phyloP scores from a whole-genome alignment of 2,797 vertebrate species.

The Callimico goeldii region DNA sequence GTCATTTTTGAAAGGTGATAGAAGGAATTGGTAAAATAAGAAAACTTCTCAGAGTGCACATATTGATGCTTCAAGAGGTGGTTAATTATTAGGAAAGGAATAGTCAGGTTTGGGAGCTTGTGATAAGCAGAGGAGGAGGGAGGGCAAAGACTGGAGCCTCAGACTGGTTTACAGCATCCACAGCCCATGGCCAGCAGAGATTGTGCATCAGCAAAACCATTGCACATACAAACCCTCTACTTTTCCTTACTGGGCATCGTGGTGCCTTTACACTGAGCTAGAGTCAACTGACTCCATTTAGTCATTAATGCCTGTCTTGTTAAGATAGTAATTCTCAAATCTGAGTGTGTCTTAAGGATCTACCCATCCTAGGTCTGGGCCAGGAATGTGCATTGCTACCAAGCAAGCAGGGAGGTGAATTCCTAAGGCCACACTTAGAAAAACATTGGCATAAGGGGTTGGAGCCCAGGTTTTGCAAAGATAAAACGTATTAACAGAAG shows the following conservation, averaged over 20 bases:
- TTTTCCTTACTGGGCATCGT: neutral
- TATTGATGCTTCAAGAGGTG: neutral
- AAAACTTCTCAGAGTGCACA: neutral
- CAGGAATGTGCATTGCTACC: neutral
- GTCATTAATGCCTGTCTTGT: neutral
- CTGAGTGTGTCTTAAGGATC: neutral
- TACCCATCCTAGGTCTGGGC: neutral
- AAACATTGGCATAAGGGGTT: neutral
- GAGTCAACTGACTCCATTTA: neutral
- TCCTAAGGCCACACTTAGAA: neutral
- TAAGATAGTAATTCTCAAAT: neutral
- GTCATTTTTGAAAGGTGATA: constrained; percentile 13
- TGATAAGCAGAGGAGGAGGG: neutral
- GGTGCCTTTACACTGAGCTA: neutral
- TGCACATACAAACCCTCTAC: neutral
- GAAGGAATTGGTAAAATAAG: constrained; percentile 18
- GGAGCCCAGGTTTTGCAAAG: neutral
- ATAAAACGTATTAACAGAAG: constrained; percentile 6
- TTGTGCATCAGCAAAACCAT: neutral
- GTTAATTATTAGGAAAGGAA: neutral
- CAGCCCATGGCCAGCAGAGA: neutral
- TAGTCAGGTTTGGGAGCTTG: neutral
- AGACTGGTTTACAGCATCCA: neutral
- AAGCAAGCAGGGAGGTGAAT: neutral
- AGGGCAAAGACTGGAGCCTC: neutral